Evolutionary conservation across 2,888 invertebrate genomes (phyloP).

Genomic region (Pachydiplax longipennis): DNA sequence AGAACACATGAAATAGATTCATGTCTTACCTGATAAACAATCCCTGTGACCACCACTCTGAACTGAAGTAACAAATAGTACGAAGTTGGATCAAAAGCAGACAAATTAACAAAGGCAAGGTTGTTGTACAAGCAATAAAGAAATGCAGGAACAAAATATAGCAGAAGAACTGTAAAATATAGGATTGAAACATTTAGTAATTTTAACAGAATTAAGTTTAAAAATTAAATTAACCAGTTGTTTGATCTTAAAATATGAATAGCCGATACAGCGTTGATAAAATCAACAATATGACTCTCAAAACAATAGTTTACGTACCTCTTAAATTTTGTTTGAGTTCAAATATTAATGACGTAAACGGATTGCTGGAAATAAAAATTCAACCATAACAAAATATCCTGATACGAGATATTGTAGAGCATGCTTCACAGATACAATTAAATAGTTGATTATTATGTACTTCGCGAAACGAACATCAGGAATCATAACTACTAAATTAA

Average conservation of each 20-base stretch:
- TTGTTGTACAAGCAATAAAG: conserved; percentile 95
- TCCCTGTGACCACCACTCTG: conserved; percentile 89
- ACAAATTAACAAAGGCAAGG: conserved; percentile 87
- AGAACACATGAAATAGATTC: not conserved
- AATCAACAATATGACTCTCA: not conserved
- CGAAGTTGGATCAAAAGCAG: conserved; percentile 92
- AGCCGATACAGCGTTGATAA: no score
- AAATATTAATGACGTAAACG: conserved; percentile 63
- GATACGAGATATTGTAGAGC: not conserved
- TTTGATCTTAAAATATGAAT: not conserved
- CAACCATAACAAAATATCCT: conserved; percentile 46
- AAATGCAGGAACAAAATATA: conserved; percentile 90
- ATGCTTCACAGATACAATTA: not conserved
- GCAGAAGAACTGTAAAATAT: conserved; percentile 67
- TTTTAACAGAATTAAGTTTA: not conserved
- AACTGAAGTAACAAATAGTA: conserved; percentile 90
- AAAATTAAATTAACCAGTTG: not conserved
- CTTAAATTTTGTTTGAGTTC: conserved; percentile 67
- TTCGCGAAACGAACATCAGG: not conserved
- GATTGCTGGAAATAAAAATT: conserved; percentile 67
- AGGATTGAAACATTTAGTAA: not conserved
- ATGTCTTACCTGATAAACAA: conserved; percentile 83
- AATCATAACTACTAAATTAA: no score
- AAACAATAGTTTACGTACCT: conserved; percentile 53
- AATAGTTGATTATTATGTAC: conserved; percentile 49